Conservation (phyloP, 1,140 invertebrate genomes). For the Lordiphosa stackelbergi region DNA sequence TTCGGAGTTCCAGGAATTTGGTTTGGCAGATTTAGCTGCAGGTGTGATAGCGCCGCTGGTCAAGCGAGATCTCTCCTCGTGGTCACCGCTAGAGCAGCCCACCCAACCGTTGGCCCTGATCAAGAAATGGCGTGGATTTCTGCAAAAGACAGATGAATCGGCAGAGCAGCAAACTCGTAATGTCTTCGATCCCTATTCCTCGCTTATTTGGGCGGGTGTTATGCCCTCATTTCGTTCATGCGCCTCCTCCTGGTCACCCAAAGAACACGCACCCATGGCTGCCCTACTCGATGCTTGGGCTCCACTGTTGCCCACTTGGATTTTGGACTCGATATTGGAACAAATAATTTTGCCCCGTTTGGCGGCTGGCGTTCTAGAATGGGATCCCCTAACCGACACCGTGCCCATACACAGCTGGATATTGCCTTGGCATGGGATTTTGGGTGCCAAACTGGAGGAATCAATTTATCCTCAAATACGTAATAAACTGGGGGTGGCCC, state of each 20-base stretch:
- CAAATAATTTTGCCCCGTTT: slow-evolving; percentile 89
- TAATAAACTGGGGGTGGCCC: slow-evolving; percentile 91
- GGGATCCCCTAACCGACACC: slow-evolving; percentile 96
- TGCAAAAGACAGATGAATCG: slow-evolving; percentile 70
- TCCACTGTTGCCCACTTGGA: slow-evolving; percentile 88
- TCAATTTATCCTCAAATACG: slow-evolving; percentile 94
- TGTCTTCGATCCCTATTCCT: slow-evolving; percentile 86
- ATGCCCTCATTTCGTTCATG: slow-evolving; percentile 83
- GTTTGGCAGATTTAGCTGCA: slow-evolving; percentile 82
- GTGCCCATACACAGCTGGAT: slow-evolving; percentile 98
- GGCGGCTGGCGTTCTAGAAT: slow-evolving; percentile 88
- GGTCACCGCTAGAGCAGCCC: slow-evolving; percentile 86
- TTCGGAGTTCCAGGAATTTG: slow-evolving; percentile 80
- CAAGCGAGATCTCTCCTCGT: slow-evolving; percentile 83
- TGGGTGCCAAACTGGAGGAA: slow-evolving; percentile 82
- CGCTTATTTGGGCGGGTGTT: slow-evolving; percentile 92
- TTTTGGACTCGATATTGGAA: slow-evolving; percentile 89
- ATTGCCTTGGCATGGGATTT: slow-evolving; percentile 88
- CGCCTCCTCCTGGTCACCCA: slow-evolving; percentile 83
- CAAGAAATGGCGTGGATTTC: slow-evolving; percentile 84
- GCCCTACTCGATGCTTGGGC: slow-evolving; percentile 90
- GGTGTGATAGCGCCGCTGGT: slow-evolving; percentile 83
- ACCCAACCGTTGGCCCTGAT: slow-evolving; percentile 83
- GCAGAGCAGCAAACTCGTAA: slow-evolving; percentile 77
- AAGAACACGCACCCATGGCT: slow-evolving; percentile 86